Evolutionary conservation across 2,113 vertebrate species (phyloP).

Genomic region (Xenopus borealis): DNA sequence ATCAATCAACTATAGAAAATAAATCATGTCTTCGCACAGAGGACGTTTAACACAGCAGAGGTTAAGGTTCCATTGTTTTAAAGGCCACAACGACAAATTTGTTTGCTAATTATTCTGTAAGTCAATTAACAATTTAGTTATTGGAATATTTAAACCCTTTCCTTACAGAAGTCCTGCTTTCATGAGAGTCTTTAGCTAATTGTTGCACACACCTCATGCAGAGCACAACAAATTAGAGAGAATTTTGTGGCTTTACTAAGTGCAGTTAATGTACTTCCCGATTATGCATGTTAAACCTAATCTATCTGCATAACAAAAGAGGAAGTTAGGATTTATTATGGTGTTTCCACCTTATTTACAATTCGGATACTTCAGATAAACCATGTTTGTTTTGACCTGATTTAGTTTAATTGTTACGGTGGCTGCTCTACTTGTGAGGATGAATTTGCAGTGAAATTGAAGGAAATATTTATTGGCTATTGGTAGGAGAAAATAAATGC

Average conservation of each 20-base stretch:
- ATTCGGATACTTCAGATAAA: conserved; percentile 10
- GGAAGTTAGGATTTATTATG: conserved; percentile 19
- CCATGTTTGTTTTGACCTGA: conserved; percentile 27
- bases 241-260: conserved; percentile 13
- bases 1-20: neutral
- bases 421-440: conserved; percentile 27
- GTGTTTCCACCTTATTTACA: neutral
- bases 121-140: conserved; percentile 79
- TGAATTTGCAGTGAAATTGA: conserved; percentile 23
- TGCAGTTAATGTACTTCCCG: conserved; percentile 12
- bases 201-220: conserved; percentile 57
- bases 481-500: conserved; percentile 40
- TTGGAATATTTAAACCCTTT: conserved; percentile 74
- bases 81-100: conserved; percentile 75
- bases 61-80: conserved; percentile 73
- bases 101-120: conserved; percentile 79
- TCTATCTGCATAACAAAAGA: conserved; percentile 22
- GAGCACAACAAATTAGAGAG: conserved; percentile 5
- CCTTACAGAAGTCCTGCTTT: conserved; percentile 67
- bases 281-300: neutral
- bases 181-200: conserved; percentile 63
- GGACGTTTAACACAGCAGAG: conserved; percentile 43
- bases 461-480: conserved; percentile 33
- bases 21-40: neutral
- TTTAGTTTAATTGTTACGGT: conserved; percentile 29